Evolutionary conservation across 2,888 invertebrate genomes (phyloP).

Genomic region (Drosophila nr. fundita): DNA sequence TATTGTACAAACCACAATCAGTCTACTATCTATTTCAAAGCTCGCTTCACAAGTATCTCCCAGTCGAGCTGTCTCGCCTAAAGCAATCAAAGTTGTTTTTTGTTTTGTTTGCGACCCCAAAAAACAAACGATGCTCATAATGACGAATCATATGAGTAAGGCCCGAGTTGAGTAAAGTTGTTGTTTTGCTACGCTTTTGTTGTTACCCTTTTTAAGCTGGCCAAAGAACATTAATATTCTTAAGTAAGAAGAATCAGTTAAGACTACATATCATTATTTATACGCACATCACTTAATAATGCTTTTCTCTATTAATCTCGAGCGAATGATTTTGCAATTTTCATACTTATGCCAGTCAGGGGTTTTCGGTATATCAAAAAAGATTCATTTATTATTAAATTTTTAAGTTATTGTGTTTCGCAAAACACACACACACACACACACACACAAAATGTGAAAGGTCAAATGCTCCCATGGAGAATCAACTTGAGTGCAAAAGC

Average conservation of each 20-base stretch:
- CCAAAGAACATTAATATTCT: constrained; percentile 2
- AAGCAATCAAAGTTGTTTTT: background rate
- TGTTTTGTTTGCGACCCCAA: constrained; percentile 17
- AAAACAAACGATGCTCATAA: background rate
- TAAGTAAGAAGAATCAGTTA: background rate
- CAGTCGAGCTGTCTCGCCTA: background rate
- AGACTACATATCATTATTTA: constrained; percentile 7
- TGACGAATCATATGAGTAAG: constrained; percentile 41
- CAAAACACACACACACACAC: background rate
- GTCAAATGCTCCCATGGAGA: background rate
- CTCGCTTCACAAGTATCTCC: background rate
- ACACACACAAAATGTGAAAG: background rate
- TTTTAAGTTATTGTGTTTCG: background rate
- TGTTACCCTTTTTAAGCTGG: background rate
- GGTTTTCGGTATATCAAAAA: background rate
- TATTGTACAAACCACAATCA: background rate
- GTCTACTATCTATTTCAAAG: background rate
- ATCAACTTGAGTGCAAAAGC: background rate
- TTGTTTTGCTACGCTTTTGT: constrained; percentile 1
- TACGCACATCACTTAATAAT: background rate
- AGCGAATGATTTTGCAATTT: constrained; percentile 4
- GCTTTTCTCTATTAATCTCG: background rate
- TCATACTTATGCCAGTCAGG: background rate
- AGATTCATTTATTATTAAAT: background rate
- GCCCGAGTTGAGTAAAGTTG: background rate